Evolutionary conservation across 2,888 invertebrate genomes (phyloP), one percentile per base, ranked within the genome.

Genomic region (Drosophila multiciliata): DNA sequence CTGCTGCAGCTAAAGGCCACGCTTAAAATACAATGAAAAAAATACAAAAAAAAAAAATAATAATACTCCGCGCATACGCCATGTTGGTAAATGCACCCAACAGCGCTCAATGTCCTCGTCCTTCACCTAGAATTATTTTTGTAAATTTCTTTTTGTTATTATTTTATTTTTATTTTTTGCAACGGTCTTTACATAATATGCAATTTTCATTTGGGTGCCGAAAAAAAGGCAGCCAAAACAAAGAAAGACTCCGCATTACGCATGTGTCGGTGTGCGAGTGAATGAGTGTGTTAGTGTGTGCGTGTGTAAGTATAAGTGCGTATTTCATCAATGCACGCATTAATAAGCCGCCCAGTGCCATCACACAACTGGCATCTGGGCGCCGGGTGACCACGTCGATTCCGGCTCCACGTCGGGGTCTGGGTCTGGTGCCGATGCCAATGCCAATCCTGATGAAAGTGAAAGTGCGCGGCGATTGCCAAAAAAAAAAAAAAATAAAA

Each of bases 61-160:
- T 61, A 54, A 69, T 66, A 62, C 65, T 66, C 69, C 62, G 65
- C 80, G 60, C 78, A 87, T 84, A 75, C 89, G 77, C 74, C 73
- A 73, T 60, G 65, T 63, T 61, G 73, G 40, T 66, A 75, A 63
- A 40, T 61, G 72, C 72, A 71, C 42, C 59, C 54, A 50, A 32
- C 64, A 63, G 29, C 55, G 68, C 62, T 66, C 70, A 80, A 70
- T 80, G 90, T 72, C 80, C 80, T 90, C 90, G 91, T 90, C 91
- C 91, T 91, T 91, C 92, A 91, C 91, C 91, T 91, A 92, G 91
- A 92, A 91, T 86, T 78, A 85, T 87, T 83, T 88, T 91, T 84
- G 82, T 79, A 79, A 64, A 73, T 81, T 85, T 87, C 74, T 82
- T 80, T 80, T 70, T 54, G 73, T 80, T 80, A 75, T n/a, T 40